Base-by-base conservation (phyloP, 1,140 invertebrate species). In the Heliconius congener region DNA sequence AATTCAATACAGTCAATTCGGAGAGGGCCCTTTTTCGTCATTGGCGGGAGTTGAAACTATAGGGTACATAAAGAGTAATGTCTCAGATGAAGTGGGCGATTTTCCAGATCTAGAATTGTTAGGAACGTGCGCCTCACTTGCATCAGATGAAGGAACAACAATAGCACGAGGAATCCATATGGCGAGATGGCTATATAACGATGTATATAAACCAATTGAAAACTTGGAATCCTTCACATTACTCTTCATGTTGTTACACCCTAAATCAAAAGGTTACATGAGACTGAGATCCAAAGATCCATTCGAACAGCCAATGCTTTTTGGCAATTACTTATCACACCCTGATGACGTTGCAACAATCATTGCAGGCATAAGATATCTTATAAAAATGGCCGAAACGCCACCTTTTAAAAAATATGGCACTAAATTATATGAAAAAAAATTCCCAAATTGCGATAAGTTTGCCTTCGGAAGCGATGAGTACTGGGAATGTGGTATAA, bases 401-500 rank as follows among this genome's bases (percentile, higher is more conserved):
- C 92, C 95, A 39, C 94, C 96, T 0, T 96, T 97, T 74, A 94
- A 95, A 81, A 95, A 90, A 60, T 96, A 96, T 52, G 96, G 95
- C 0, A 94, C 96, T 0, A 95, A 86, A 46, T 80, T 98, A 4
- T 90, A 96, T 78, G 90, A 91, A 39, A 93, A 92, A 1, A 95
- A 95, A 18, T 95, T 96, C 66, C 96, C 97, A 0, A 96, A 95
- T 4, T 97, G 96, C 87, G 87, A 84, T 55, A 84, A 89, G 0
- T 92, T 92, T 57, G 81, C 88, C 4, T 97, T 96, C 82, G 95
- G 89, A 4, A 95, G 93, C 8, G 96, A 97, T 74, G 93, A 95
- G 3, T 98, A 98, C 83, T 97, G 97, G 96, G 94, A 95, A 52
- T 98, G 98, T 85, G 96, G 96, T n/a, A 92, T 97, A 1, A 95